phyloP scores from a whole-genome alignment of 1,140 invertebrate species.

The Drosophila quadrilineata region DNA sequence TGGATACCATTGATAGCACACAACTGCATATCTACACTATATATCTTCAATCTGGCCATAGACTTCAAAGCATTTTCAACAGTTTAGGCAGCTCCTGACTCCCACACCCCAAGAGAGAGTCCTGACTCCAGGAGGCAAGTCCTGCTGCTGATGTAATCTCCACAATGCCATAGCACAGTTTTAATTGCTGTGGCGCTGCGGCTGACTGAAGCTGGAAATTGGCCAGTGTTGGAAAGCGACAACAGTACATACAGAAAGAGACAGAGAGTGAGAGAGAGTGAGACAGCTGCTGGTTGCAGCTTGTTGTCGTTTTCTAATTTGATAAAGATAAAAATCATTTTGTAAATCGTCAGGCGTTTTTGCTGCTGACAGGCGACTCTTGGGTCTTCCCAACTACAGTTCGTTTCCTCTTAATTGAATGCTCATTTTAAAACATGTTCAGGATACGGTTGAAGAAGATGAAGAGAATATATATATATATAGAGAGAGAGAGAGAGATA shows the following conservation, averaged over 20 bases:
- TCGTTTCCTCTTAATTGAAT: slow-evolving; percentile 67
- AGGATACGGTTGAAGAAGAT: too few relatives aligned
- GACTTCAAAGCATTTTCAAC: slow-evolving; percentile 75
- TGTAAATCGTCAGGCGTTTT: slow-evolving; percentile 62
- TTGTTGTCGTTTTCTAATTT: slow-evolving; percentile 53
- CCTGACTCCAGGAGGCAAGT: too few relatives aligned
- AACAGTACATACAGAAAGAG: not conserved
- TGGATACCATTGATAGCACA: not conserved
- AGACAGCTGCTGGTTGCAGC: slow-evolving; percentile 11
- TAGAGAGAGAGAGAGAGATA: too few relatives aligned
- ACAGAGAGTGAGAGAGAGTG: not conserved
- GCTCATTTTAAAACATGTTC: slow-evolving; percentile 61
- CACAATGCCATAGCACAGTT: slow-evolving; percentile 68
- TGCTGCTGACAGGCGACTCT: slow-evolving; percentile 42
- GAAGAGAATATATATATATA: too few relatives aligned
- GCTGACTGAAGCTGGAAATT: slow-evolving; percentile 54
- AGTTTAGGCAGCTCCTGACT: too few relatives aligned
- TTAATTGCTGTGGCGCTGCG: slow-evolving; percentile 74
- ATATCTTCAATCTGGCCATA: slow-evolving; percentile 50
- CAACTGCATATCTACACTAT: too few relatives aligned
- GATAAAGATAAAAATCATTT: slow-evolving; percentile 78
- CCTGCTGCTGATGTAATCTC: slow-evolving; percentile 71
- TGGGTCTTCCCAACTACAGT: slow-evolving; percentile 1
- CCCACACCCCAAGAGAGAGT: too few relatives aligned
- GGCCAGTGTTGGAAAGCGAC: slow-evolving; percentile 27